phyloP scores from a whole-genome alignment of 2,113 vertebrate species.

The Xenopus tropicalis region UCB_Xtro_10.0 CM004446.2:134943501-134944000 shows the following conservation, averaged over 20 bases:
- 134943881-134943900: slow-evolving; percentile 57
- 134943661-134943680: slow-evolving; percentile 79
- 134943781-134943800: slow-evolving; percentile 31
- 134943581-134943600: not conserved
- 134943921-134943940: not conserved
- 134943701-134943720: slow-evolving; percentile 32
- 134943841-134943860: not conserved
- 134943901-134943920: rapidly evolving
- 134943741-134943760: slow-evolving; percentile 32
- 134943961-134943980: too few species aligned
- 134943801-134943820: slow-evolving; percentile 2
- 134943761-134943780: slow-evolving; percentile 21
- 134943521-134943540: not conserved
- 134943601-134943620: slow-evolving; percentile 7
- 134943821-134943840: not conserved
- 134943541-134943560: not conserved
- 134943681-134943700: slow-evolving; percentile 1
- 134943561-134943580: not conserved
- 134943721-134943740: slow-evolving; percentile 30
- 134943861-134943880: slow-evolving; percentile 60
- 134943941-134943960: not conserved
- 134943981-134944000: too few species aligned
- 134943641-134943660: slow-evolving; percentile 20
- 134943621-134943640: too few species aligned
- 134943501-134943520: not conserved